phyloP scores from a whole-genome alignment of 2,113 vertebrate species.

The Quiscalus mexicanus region DNA sequence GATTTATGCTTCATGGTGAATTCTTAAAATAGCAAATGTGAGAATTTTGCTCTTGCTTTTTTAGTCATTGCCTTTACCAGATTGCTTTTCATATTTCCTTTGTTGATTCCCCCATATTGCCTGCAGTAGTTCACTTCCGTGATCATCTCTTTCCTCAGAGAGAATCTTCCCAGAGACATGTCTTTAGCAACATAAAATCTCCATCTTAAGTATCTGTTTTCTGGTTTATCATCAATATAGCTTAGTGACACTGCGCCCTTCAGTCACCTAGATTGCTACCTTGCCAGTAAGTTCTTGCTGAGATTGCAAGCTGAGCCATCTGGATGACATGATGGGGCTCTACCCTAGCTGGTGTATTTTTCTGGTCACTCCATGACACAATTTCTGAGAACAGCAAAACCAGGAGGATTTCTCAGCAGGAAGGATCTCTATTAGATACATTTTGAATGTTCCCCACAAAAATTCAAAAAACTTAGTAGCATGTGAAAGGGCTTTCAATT shows the following conservation, averaged over 20 bases:
- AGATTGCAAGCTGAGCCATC: not conserved
- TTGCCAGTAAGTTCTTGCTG: not conserved
- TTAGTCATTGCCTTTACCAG: not conserved
- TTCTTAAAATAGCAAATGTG: not conserved
- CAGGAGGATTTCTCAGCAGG: not conserved
- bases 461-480: not conserved
- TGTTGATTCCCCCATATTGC: fast-evolving
- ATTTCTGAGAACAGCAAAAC: not conserved
- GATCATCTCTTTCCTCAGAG: not conserved
- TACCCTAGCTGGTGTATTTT: not conserved
- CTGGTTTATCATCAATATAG: not conserved
- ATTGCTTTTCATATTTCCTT: not conserved
- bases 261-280: not conserved
- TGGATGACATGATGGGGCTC: not conserved
- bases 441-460: not conserved
- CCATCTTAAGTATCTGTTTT: not conserved
- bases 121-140: not conserved
- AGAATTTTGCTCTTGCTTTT: not conserved
- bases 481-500: not conserved
- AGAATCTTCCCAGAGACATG: not conserved
- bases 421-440: not conserved
- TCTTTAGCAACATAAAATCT: not conserved
- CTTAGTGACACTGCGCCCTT: not conserved
- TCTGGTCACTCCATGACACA: not conserved
- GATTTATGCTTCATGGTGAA: not conserved